Conservation (phyloP, 2,113 vertebrate genomes). For the Tetrax tetrax region DNA sequence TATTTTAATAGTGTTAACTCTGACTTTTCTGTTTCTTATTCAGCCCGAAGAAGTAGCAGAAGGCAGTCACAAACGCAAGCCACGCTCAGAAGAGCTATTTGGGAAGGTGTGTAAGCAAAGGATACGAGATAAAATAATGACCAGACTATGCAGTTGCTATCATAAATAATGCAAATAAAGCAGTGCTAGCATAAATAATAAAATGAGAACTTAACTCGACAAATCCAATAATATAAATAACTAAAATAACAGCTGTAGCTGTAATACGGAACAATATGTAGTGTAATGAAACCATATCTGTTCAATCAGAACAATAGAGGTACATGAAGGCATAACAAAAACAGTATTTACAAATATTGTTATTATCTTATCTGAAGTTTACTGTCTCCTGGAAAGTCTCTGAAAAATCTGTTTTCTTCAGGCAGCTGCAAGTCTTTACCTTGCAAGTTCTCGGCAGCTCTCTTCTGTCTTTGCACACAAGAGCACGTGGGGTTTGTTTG, state of each 20-base stretch:
- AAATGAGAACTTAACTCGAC: neutral
- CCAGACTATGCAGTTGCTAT: neutral
- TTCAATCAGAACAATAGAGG: neutral
- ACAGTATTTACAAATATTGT: neutral
- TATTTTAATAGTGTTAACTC: neutral
- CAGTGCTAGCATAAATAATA: neutral
- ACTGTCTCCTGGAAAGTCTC: neutral
- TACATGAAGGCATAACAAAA: neutral
- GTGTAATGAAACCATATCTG: neutral
- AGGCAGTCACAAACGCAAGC: neutral
- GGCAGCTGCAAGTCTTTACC: neutral
- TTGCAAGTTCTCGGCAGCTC: neutral
- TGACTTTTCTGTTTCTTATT: neutral
- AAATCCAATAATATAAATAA: neutral
- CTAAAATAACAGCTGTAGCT: neutral
- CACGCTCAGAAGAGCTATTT: neutral
- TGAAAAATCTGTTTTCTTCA: neutral
- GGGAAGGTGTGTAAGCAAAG: neutral
- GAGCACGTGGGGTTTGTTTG: constrained; percentile 13
- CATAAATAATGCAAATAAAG: neutral
- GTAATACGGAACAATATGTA: neutral
- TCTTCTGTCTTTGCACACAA: neutral
- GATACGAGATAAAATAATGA: neutral
- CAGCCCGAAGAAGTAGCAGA: neutral
- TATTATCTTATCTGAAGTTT: neutral